Evolutionary conservation across 1,140 invertebrate species (phyloP), one percentile per base, ranked within the genome.

Genomic region (Heliconius nattereri): DNA sequence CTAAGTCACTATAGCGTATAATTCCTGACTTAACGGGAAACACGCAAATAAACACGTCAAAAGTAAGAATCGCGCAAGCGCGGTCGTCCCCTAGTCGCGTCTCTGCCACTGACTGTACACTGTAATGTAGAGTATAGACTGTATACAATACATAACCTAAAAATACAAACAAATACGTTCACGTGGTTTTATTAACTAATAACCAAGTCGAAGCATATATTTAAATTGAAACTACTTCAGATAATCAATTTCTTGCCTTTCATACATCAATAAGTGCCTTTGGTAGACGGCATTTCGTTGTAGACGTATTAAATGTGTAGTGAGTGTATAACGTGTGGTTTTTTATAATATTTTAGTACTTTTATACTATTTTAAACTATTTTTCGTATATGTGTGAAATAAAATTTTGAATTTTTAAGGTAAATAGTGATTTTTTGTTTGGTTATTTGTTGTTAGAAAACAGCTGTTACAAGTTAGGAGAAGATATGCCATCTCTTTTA

Each of bases 381-480:
- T 66, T 66, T 66, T n/a, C 3, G 19, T 66, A 26, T 16, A 66
- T 29, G 3, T 66, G 60, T 66, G 60, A 7, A 11, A 26, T 29
- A 7, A 29, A 6, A 2, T 3, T 26, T 66, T 1, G 29, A 66
- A 11, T 60, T 66, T 66, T 66, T 66, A 66, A 66, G 60, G 26
- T 66, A 66, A 66, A 66, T 35, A 37, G 23, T 71, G 26, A 32
- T 40, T 45, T 70, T 76, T 76, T 76, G 13, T 76, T 49, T 35
- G 35, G 20, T 57, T n/a, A 8, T 20, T 57, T 66, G 9, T 13
- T 66, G 60, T 29, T 66, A 16, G 60, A 29, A 57, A 57, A 71
- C 60, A 76, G 75, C 75, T 76, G 75, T 49, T 76, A 37, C 13
- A 71, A 60, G 75, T 76, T 76, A 76, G 75, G 20, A 45, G 49